Evolutionary conservation across 2,888 invertebrate genomes (phyloP).

Genomic region (Clepsis dumicolana): DNA sequence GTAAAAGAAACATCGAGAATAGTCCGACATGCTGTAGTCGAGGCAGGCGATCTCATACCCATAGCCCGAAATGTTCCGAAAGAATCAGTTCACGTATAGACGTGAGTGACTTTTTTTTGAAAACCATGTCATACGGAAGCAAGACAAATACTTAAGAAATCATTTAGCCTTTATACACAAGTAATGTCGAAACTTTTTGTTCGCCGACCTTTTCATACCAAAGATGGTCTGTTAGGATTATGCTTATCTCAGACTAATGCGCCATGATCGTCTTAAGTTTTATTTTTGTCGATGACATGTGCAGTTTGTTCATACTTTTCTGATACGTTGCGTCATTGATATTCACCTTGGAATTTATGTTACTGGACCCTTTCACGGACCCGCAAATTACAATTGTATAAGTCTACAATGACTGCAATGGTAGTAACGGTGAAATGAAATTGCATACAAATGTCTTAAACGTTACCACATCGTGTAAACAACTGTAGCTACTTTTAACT

Average conservation of each 20-base stretch:
- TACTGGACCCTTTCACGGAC: neutral
- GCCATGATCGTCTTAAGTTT: neutral
- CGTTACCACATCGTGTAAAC: no score
- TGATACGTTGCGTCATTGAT: conserved; percentile 13
- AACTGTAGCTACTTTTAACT: no score
- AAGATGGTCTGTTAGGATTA: conserved; percentile 6
- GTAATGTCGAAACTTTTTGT: conserved; percentile 9
- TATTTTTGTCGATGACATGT: conserved; percentile 27
- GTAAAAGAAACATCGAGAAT: no score
- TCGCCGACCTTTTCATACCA: neutral
- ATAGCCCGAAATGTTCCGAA: no score
- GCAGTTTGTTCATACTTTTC: neutral
- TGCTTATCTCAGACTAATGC: conserved; percentile 7
- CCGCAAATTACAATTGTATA: neutral
- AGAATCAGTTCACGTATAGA: no score
- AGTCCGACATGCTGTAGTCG: no score
- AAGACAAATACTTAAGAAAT: conserved; percentile 4
- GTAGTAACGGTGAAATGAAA: no score
- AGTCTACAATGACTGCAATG: no score
- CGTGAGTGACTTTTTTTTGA: no score
- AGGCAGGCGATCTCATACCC: no score
- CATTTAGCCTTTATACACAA: neutral
- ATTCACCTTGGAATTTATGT: conserved; percentile 10
- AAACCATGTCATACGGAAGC: no score
- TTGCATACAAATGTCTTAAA: no score